A percentile compares a stretch with the other conserved stretches of the same genome.
These are phyloP conservation scores for Thryonomys swinderianus DNA, from an alignment of 2,113 vertebrate species.

Conservation along the genomic window DNA sequence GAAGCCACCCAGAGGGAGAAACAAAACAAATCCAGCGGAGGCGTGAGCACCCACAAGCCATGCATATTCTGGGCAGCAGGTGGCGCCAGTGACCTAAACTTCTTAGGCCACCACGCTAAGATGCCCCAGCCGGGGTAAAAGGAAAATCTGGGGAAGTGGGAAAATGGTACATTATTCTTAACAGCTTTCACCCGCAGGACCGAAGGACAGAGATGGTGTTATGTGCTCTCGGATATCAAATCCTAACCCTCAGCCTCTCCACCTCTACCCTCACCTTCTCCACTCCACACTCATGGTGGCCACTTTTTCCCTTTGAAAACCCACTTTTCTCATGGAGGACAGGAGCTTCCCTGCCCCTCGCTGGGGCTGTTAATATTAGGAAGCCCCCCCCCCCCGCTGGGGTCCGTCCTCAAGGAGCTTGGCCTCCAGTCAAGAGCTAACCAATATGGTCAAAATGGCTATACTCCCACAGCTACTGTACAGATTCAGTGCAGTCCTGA, in stretches of 20 bases:
- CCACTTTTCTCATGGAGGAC: background rate
- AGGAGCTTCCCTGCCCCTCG: background rate
- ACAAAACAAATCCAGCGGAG: background rate
- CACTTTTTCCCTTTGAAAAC: background rate
- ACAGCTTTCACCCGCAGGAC: background rate
- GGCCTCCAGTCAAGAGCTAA: background rate
- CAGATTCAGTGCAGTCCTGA: no score
- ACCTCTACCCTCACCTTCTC: background rate
- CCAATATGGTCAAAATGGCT: no score
- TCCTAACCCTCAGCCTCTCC: background rate
- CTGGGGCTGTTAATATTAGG: background rate
- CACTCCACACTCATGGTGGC: background rate
- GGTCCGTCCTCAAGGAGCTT: background rate
- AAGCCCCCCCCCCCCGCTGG: background rate
- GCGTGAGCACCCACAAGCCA: background rate
- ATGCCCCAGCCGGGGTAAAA: no score
- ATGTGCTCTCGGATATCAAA: background rate
- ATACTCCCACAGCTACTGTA: no score
- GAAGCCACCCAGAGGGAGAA: background rate
- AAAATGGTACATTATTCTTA: background rate
- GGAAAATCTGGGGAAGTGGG: background rate
- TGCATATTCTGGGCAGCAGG: conserved; percentile 68
- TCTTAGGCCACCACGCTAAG: background rate
- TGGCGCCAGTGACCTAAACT: conserved; percentile 51
- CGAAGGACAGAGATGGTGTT: background rate